Base-by-base conservation (phyloP, 2,797 vertebrate genomes). In the Botia kubotai region DNA sequence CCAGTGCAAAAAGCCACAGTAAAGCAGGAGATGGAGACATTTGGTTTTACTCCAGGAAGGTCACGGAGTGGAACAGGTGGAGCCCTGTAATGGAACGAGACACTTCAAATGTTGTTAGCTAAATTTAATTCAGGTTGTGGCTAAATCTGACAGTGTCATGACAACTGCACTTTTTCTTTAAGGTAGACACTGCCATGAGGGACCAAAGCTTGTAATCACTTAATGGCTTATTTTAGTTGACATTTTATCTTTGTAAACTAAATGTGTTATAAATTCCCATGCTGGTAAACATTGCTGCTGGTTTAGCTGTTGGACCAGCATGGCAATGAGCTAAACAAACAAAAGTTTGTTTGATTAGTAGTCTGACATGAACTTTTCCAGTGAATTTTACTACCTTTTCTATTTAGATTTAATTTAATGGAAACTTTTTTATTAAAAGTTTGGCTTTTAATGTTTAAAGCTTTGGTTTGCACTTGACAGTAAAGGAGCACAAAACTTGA, bases 1-100 rank as follows among this genome's bases (percentile, higher is more conserved):
- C 70, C 60, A 78, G 75, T 76, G 60, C 21, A 62, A 58, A 26
- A 78, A 58, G 65, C 71, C 71, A 62, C 69, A 82, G 80, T 77
- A 60, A 62, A 81, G 76, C 13, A 50, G 48, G 69, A 62, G 68
- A 74, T 73, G 73, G 55, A 79, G 75, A 46, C 63, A 16, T 72
- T 75, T 73, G 70, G 33, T 48, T 39, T 77, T 55, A 17, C 58
- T 65, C 55, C 68, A 83, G 48, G 46, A 84, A 77, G 79, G 72
- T 72, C 70, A 81, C 14, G 10, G 26, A 53, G 17, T 65, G 36
- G 58, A 52, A 83, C 13, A 60, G 77, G 77, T 80, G 63, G 29
- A 14, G 63, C 33, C 62, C 60, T 52, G 33, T 16, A 29, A 69
- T 55, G 43, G 33, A 66, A 66, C 17, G 12, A 67, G 29, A 57